Base-by-base conservation (phyloP, 2,888 invertebrate genomes). In the Gastrophysa polygoni region DNA sequence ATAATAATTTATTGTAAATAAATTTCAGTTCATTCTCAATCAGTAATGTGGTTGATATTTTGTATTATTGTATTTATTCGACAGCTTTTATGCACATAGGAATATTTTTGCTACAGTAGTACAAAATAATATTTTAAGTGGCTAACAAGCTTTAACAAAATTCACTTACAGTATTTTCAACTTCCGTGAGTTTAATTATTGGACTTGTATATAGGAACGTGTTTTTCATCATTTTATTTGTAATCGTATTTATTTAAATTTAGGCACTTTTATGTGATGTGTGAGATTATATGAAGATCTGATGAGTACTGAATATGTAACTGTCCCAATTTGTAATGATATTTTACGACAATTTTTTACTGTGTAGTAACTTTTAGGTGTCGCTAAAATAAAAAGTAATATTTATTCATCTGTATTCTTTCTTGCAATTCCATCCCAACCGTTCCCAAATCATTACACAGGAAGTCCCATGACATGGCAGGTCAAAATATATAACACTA, bases 301-400 rank as follows among this genome's bases (percentile, higher is more conserved):
- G n/a, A n/a, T n/a, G 62, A 61, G 56, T 49, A 64, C 57, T 47
- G 61, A 32, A 66, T 59, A 62, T 65, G 60, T 63, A 65, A 68
- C 63, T 67, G 66, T 67, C 64, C 59, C 68, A 68, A 71, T 63
- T 5, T 50, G 20, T 55, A 61, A 47, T 51, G 50, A 70, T 73
- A 71, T 73, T 73, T 74, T 74, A 72, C 63, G 69, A 72, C 59
- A 60, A 60, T 73, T 75, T 75, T 76, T 73, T 74, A 74, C 73
- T 75, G 68, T 68, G 66, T 74, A 73, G 70, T 68, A 70, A 63
- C 62, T 67, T 66, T 61, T 75, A 68, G 68, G 72, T 73, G 75
- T 75, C 72, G 73, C 73, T 73, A 71, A 74, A 66, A 70, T 71
- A 70, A 70, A 67, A 59, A 63, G 14, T 59, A 32, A 10, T 32